Base-by-base conservation (phyloP, 2,797 vertebrate species). In the Vespertilio murinus region DNA sequence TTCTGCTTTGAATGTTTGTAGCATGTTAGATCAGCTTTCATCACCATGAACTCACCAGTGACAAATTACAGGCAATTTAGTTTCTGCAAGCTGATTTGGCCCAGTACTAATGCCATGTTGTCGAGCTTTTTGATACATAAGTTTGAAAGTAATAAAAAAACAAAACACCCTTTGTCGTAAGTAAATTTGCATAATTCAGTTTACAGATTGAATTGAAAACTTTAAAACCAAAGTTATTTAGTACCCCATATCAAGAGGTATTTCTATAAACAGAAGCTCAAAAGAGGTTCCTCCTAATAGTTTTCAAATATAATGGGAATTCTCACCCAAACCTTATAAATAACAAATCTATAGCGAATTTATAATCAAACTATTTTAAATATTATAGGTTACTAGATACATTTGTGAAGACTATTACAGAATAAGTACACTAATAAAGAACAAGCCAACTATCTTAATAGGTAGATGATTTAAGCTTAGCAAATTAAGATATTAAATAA, bases 101-200 rank as follows among this genome's bases (percentile, higher is more conserved):
- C 13, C 70, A 49, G 28, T 78, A 54, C 88, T 88, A 88, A 91
- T 88, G 81, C 23, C 79, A 67, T 82, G 38, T 74, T 70, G 78
- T 82, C 59, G 69, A 78, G 33, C 2, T 78, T 74, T 93, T 95
- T 95, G 78, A 88, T 88, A 75, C 70, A 35, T 77, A 85, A 67
- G 59, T 91, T 92, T 90, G 45, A 74, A 97, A 95, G 85, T 90
- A 59, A 90, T 85, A 88, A 90, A 89, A 85, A 81, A 45, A 47
- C 3, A 47, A 91, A 84, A 42, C 42, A 82, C 71, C 5, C 23
- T 95, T 91, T 93, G 54, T 73, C 64, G 38, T 96, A 95, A 94
- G 90, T 95, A 90, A 94, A 86, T 96, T 85, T 80, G 64, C 33
- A 45, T 81, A 95, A 94, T 95, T 94, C 35, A 79, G 79, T 94